Conservation (phyloP, 2,888 invertebrate genomes). For the Ferrisia virgata region DNA sequence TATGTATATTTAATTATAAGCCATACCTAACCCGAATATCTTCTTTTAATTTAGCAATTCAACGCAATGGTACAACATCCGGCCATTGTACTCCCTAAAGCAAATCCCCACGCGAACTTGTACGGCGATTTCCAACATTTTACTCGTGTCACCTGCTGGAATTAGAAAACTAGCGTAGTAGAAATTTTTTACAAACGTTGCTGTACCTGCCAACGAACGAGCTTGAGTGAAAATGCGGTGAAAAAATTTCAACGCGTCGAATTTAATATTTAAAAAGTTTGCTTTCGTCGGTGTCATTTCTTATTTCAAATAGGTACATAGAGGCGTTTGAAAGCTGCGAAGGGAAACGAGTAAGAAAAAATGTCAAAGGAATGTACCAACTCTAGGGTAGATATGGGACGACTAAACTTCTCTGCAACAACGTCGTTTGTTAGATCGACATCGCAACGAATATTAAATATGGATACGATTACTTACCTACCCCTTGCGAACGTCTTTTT, state of each 20-base stretch:
- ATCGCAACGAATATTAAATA: no score
- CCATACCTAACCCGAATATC: not conserved
- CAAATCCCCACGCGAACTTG: not conserved
- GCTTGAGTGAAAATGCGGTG: not conserved
- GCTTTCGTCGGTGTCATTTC: not conserved
- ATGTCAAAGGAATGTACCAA: not conserved
- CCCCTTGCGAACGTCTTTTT: no score
- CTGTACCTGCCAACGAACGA: not conserved
- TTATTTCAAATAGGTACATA: not conserved
- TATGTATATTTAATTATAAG: not conserved
- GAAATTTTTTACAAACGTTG: not conserved
- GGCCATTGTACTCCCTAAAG: not conserved
- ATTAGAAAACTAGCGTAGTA: not conserved
- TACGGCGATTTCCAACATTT: not conserved
- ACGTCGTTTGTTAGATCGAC: no score
- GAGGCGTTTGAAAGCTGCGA: no score
- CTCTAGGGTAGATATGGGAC: no score
- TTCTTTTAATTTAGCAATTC: not conserved
- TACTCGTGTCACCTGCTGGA: not conserved
- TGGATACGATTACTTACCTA: no score
- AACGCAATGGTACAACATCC: not conserved
- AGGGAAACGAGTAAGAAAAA: not conserved
- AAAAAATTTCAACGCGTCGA: conserved; percentile 1
- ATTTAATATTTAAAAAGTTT: not conserved
- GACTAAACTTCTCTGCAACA: no score